Evolutionary conservation across 1,140 invertebrate genomes (phyloP).

Genomic region (Subanguina moxae): DNA sequence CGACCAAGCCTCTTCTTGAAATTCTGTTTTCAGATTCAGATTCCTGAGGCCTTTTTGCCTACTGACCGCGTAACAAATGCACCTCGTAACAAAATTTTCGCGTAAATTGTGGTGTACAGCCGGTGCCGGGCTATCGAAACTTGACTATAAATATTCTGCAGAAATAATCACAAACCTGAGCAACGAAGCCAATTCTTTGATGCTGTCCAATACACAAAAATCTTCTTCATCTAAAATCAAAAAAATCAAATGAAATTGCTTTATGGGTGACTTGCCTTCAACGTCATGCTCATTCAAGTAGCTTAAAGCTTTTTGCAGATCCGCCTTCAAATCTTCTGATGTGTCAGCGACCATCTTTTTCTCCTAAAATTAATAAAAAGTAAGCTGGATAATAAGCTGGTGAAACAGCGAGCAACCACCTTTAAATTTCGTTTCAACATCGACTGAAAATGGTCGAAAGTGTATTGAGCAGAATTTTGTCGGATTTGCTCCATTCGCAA

Average conservation of each 20-base stretch:
- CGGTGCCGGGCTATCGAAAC: too few species aligned
- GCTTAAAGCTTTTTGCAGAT: background rate
- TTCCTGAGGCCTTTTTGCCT: too few species aligned
- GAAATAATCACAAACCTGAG: background rate
- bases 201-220: background rate
- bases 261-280: background rate
- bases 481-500: background rate
- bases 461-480: background rate
- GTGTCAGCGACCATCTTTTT: background rate
- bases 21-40: too few species aligned
- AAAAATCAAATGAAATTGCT: background rate
- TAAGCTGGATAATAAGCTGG: too few species aligned
- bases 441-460: constrained; percentile 3
- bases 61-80: too few species aligned
- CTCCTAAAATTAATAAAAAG: background rate
- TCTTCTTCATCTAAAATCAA: background rate
- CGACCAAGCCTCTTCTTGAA: too few species aligned
- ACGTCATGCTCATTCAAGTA: background rate
- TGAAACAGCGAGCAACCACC: background rate
- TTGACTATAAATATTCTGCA: too few species aligned
- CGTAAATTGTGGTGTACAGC: too few species aligned
- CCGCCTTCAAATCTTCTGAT: background rate
- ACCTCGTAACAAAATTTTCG: too few species aligned
- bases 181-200: background rate
- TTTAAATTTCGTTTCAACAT: constrained; percentile 2